These are phyloP conservation scores for Meghimatium bilineatum DNA, from an alignment of 2,888 invertebrate species.

Conservation along the genomic window DNA sequence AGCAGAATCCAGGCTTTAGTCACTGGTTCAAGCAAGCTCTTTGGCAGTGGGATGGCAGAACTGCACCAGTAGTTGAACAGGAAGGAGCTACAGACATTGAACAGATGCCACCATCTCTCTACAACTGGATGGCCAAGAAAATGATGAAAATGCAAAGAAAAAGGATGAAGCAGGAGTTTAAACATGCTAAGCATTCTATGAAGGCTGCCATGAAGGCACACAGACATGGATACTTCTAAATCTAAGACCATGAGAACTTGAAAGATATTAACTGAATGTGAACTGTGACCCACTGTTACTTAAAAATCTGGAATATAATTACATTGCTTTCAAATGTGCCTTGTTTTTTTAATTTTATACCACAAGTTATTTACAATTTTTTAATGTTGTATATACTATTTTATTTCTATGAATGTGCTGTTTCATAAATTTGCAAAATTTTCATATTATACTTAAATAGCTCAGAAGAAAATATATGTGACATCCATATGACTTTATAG, in stretches of 20 bases:
- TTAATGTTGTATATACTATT: too few species aligned
- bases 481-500: too few species aligned
- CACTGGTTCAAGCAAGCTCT: conserved; percentile 19
- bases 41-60: conserved; percentile 30
- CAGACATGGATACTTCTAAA: neutral
- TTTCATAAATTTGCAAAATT: too few species aligned
- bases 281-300: too few species aligned
- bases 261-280: too few species aligned
- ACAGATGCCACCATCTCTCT: conserved; percentile 22
- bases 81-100: neutral
- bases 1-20: conserved; percentile 4
- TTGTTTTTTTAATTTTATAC: too few species aligned
- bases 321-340: too few species aligned
- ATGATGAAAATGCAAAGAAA: conserved; percentile 38
- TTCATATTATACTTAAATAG: too few species aligned
- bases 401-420: too few species aligned
- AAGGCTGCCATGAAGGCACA: conserved; percentile 42
- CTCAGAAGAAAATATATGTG: too few species aligned
- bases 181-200: conserved; percentile 12
- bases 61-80: neutral
- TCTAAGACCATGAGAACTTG: neutral
- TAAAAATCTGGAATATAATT: too few species aligned
- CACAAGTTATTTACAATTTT: too few species aligned
- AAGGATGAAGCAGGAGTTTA: conserved; percentile 37
- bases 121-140: conserved; percentile 27